Evolutionary conservation across 1,140 invertebrate genomes (phyloP).

Genomic region (Solenopsis fugax): DNA sequence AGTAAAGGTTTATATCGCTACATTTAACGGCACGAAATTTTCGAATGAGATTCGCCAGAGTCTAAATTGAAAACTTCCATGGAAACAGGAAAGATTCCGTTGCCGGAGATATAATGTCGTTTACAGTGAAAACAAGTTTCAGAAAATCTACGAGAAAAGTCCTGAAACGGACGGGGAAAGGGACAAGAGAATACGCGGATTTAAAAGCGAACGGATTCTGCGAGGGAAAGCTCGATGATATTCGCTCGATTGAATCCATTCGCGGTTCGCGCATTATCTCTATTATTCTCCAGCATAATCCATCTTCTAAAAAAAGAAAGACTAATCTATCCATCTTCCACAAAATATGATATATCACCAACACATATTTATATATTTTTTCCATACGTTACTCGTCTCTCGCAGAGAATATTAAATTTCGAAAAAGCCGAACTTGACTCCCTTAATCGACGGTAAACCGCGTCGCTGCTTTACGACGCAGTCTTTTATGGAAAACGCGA

Average conservation of each 20-base stretch:
- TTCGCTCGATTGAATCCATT: slow-evolving; percentile 24
- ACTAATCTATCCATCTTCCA: slow-evolving; percentile 6
- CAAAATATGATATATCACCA: slow-evolving; percentile 5
- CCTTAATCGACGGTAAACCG: background rate
- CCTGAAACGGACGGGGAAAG: slow-evolving; percentile 13
- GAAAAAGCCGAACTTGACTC: background rate
- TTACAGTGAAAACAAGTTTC: slow-evolving; percentile 33
- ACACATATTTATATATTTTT: background rate
- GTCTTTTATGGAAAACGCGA: background rate
- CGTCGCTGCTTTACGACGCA: too few species aligned
- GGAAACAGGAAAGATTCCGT: background rate
- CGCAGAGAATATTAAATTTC: background rate
- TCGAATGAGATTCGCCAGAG: background rate
- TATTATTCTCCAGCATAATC: slow-evolving; percentile 17
- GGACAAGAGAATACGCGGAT: background rate
- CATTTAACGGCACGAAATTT: background rate
- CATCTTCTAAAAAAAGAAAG: background rate
- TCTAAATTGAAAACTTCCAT: slow-evolving; percentile 8
- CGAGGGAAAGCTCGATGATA: background rate
- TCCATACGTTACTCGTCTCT: background rate
- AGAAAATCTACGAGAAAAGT: slow-evolving; percentile 29
- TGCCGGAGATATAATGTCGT: slow-evolving; percentile 32
- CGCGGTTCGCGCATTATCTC: background rate
- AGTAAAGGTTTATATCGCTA: slow-evolving; percentile 6
- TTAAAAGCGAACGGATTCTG: background rate